A percentile compares a stretch with the other conserved stretches of the same genome.
Conservation (phyloP, 2,888 invertebrate genomes). For the Belgica antarctica region DNA sequence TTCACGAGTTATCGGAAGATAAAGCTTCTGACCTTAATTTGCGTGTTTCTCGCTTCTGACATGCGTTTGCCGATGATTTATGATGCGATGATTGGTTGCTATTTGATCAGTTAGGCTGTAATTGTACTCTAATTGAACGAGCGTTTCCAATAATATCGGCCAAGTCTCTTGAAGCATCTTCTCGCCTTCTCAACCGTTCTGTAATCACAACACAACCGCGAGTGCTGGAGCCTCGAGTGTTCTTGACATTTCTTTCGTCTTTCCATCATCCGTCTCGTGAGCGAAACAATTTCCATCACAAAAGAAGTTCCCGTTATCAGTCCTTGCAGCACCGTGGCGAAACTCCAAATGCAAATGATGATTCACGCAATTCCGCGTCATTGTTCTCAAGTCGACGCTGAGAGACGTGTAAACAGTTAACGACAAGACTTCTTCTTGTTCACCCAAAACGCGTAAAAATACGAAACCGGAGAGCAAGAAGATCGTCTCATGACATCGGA, state of each 20-base stretch:
- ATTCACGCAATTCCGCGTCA: background rate
- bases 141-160: too few relatives aligned
- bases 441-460: background rate
- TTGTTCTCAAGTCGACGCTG: background rate
- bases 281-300: background rate
- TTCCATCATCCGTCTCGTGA: background rate
- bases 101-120: background rate
- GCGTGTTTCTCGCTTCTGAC: too few relatives aligned
- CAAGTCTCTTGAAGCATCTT: background rate
- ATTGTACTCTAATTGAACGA: background rate
- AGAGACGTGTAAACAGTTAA: conserved; percentile 1
- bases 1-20: too few relatives aligned
- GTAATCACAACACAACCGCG: background rate
- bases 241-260: background rate
- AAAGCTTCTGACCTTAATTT: too few relatives aligned
- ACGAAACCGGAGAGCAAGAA: background rate
- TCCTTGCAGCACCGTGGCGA: background rate
- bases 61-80: too few relatives aligned
- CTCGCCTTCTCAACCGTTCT: background rate
- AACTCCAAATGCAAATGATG: background rate
- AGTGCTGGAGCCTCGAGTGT: background rate
- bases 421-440: background rate
- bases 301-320: background rate
- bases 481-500: conserved; percentile 9
- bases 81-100: too few relatives aligned